phyloP scores from a whole-genome alignment of 2,797 vertebrate species.

The Chelon labrosus region DNA sequence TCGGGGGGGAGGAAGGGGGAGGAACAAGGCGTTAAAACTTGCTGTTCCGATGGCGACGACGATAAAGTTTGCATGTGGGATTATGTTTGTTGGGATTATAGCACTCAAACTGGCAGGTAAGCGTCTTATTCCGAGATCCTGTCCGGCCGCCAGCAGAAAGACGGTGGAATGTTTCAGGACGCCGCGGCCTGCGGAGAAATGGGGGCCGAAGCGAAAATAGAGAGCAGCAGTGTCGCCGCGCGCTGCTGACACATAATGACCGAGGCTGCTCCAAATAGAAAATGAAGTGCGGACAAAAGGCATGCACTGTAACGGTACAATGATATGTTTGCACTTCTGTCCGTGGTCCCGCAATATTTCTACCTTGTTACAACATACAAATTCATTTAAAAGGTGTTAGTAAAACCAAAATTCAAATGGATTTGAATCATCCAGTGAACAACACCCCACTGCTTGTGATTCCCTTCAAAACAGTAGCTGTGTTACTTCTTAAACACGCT shows the following conservation, averaged over 20 bases:
- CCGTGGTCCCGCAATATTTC: constrained; percentile 7
- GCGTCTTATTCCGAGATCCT: background rate
- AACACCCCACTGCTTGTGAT: background rate
- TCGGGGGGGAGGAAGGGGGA: background rate
- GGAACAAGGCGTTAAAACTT: constrained; percentile 9
- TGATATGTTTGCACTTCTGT: too few relatives aligned
- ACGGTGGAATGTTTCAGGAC: background rate
- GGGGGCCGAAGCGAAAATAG: background rate
- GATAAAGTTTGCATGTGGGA: constrained; percentile 2
- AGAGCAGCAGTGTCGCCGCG: too few relatives aligned
- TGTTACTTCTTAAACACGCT: background rate
- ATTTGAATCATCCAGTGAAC: constrained; percentile 4
- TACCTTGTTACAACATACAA: background rate
- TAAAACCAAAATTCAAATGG: constrained; percentile 9
- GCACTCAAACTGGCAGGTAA: constrained; percentile 4
- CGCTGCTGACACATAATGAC: constrained; percentile 1
- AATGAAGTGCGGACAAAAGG: too few relatives aligned
- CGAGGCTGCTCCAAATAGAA: constrained; percentile 19
- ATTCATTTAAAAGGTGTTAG: constrained; percentile 1
- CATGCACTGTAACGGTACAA: too few relatives aligned
- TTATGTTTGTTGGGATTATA: background rate
- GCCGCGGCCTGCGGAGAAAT: background rate
- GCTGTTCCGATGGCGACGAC: background rate
- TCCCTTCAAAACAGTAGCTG: constrained; percentile 12
- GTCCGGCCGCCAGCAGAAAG: background rate